Evolutionary conservation across 2,888 invertebrate species (phyloP).

Genomic region (Polymixis flavicincta): DNA sequence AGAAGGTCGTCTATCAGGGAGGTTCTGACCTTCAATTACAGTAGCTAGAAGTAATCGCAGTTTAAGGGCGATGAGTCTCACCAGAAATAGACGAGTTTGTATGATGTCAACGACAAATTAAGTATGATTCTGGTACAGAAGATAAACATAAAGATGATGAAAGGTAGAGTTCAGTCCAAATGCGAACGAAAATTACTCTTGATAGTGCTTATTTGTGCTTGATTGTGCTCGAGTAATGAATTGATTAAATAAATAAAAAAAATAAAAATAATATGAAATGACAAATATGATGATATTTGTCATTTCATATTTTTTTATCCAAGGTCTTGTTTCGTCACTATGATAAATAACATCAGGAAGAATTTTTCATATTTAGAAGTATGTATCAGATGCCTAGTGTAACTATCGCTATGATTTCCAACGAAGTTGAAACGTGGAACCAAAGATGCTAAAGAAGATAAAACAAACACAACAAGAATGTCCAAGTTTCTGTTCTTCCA

Average conservation of each 20-base stretch:
- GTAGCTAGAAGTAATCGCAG: slow-evolving; percentile 13
- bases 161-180: not conserved
- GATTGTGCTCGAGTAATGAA: no score
- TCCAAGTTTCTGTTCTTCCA: not conserved
- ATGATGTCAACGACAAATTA: slow-evolving; percentile 45
- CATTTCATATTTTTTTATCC: slow-evolving; percentile 11
- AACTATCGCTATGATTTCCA: not conserved
- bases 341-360: slow-evolving; percentile 11
- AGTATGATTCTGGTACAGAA: not conserved
- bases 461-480: not conserved
- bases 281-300: no score
- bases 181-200: slow-evolving; percentile 1
- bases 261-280: no score
- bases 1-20: slow-evolving; percentile 5
- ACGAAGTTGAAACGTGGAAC: not conserved
- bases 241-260: no score
- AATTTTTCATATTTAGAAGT: slow-evolving; percentile 6
- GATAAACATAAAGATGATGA: not conserved
- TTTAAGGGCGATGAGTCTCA: slow-evolving; percentile 12
- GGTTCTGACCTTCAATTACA: slow-evolving; percentile 12
- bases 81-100: slow-evolving; percentile 2
- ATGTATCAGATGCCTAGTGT: not conserved
- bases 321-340: slow-evolving; percentile 11
- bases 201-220: not conserved
- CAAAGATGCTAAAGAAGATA: not conserved